Conservation (phyloP, 2,113 vertebrate genomes). For the Epinephelus cyanopodus region DNA sequence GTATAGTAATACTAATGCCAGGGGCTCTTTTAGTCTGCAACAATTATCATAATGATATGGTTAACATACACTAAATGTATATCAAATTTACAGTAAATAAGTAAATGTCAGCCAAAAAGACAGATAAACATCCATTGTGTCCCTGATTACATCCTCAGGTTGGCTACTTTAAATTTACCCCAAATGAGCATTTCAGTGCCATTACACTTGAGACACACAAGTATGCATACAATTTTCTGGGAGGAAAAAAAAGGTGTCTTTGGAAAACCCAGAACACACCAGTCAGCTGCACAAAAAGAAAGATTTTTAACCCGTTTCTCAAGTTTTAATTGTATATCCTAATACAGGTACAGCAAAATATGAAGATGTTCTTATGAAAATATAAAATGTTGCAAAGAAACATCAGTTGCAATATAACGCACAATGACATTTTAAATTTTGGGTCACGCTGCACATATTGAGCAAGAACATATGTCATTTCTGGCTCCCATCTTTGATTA, state of each 20-base stretch:
- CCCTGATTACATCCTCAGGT: neutral
- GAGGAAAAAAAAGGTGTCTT: neutral
- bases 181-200: neutral
- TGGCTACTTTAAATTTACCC: neutral
- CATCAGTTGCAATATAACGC: neutral
- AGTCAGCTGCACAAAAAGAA: neutral
- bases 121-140: neutral
- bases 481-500: neutral
- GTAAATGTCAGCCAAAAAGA: neutral
- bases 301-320: too few species aligned
- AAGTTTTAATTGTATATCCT: neutral
- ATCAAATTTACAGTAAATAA: neutral
- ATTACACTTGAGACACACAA: neutral
- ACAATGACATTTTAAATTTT: neutral
- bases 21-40: neutral
- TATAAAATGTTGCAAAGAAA: slow-evolving; percentile 7
- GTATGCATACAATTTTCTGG: neutral
- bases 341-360: neutral
- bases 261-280: neutral
- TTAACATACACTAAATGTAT: neutral
- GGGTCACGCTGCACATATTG: neutral
- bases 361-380: neutral
- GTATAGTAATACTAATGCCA: neutral
- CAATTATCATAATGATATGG: neutral
- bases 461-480: neutral